phyloP scores from a whole-genome alignment of 2,113 vertebrate species.

The Ivindomyrus marchei region DNA sequence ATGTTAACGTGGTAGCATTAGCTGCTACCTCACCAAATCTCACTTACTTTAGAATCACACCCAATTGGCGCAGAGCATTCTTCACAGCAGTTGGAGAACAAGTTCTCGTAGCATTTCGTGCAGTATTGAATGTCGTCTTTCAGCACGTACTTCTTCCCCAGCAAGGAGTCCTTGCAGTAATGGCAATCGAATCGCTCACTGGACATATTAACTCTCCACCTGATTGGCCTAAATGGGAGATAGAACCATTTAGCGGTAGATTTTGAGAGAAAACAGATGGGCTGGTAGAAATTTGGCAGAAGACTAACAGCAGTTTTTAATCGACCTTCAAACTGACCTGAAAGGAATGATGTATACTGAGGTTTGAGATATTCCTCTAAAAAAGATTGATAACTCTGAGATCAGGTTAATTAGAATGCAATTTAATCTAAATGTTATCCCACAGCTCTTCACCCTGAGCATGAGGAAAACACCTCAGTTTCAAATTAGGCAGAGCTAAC shows the following conservation, averaged over 20 bases:
- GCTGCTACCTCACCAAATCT: background rate
- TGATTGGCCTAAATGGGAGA: slow-evolving; percentile 10
- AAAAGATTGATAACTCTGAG: background rate
- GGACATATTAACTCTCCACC: slow-evolving; percentile 60
- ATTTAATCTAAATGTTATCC: background rate
- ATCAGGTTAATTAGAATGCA: background rate
- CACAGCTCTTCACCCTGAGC: background rate
- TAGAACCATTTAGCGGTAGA: slow-evolving; percentile 14
- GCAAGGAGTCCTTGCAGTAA: slow-evolving; percentile 80
- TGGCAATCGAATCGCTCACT: slow-evolving; percentile 72
- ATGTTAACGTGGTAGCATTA: background rate
- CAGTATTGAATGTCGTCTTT: slow-evolving; percentile 82
- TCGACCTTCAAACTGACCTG: background rate
- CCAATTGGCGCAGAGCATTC: slow-evolving; percentile 76
- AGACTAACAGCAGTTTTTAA: background rate
- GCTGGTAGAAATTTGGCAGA: background rate
- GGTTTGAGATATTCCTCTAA: background rate
- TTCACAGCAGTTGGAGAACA: slow-evolving; percentile 83
- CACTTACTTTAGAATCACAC: slow-evolving; percentile 78
- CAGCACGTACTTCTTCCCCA: slow-evolving; percentile 80
- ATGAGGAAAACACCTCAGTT: background rate
- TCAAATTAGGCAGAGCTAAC: background rate
- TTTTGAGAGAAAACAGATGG: background rate
- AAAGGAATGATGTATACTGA: background rate
- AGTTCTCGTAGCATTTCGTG: slow-evolving; percentile 76